phyloP scores from a whole-genome alignment of 1,140 invertebrate genomes.

The Temnothorax curvispinosus region DNA sequence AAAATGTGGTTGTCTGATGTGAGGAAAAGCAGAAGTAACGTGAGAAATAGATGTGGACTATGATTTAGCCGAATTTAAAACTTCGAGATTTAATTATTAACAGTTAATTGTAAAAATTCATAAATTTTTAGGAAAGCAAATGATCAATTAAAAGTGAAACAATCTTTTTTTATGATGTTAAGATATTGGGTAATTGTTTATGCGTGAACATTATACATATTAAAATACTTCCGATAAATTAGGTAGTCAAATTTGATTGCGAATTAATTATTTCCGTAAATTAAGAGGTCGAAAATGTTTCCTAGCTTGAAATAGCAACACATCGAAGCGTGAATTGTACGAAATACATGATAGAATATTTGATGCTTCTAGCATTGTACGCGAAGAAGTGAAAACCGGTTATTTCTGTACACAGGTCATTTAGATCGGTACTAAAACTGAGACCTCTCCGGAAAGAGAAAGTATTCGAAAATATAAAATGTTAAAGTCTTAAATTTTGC shows the following conservation, averaged over 20 bases:
- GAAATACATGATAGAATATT: conserved; percentile 5
- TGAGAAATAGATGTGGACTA: not conserved
- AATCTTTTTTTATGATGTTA: not conserved
- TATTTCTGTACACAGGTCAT: conserved; percentile 19
- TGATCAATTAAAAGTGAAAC: not conserved
- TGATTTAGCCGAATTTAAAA: not conserved
- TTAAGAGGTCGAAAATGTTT: not conserved
- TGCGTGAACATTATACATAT: not conserved
- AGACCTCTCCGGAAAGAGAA: conserved; percentile 14
- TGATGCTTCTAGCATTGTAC: not conserved
- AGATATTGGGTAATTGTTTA: not conserved
- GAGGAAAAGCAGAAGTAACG: not conserved
- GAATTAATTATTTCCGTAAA: not conserved
- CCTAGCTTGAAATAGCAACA: not conserved
- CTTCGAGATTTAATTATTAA: conserved; percentile 1
- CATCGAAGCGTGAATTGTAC: not conserved
- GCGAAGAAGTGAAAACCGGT: conserved; percentile 28
- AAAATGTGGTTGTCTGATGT: no score
- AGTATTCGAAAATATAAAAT: conserved; percentile 15
- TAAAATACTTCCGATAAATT: not conserved
- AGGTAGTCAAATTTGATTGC: not conserved
- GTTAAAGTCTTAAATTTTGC: not conserved
- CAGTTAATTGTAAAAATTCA: not conserved
- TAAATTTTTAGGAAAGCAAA: not conserved
- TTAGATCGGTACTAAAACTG: conserved; percentile 28